These are phyloP conservation scores for Serilophus lunatus DNA, from an alignment of 2,113 vertebrate species.

Conservation along the genomic window DNA sequence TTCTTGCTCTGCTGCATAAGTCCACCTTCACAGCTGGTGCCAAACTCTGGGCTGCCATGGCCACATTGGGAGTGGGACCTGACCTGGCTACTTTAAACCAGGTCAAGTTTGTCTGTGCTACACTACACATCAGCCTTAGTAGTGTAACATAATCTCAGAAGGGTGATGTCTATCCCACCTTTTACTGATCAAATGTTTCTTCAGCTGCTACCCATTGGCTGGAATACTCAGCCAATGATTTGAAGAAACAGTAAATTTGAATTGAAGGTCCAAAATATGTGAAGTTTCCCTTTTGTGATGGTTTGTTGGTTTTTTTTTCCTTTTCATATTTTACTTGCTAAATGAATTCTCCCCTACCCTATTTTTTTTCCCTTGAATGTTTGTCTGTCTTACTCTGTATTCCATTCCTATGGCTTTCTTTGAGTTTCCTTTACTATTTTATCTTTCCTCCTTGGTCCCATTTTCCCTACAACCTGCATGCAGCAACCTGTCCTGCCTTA, in stretches of 20 bases:
- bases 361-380: neutral
- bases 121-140: neutral
- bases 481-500: slow-evolving; percentile 83
- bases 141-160: neutral
- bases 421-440: slow-evolving; percentile 63
- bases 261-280: neutral
- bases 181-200: neutral
- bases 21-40: neutral
- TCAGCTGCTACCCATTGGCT: neutral
- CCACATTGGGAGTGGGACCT: neutral
- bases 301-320: neutral
- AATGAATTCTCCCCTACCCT: slow-evolving; percentile 7
- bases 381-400: slow-evolving; percentile 44
- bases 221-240: neutral
- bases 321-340: slow-evolving; percentile 37
- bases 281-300: neutral
- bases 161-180: neutral
- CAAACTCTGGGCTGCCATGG: neutral
- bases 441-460: slow-evolving; percentile 62
- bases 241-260: neutral
- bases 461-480: slow-evolving; percentile 66
- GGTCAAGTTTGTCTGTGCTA: neutral
- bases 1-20: neutral
- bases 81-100: neutral
- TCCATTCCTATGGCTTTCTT: neutral